Conservation (phyloP, 2,797 vertebrate genomes). For the Takifugu ocellatus region DNA sequence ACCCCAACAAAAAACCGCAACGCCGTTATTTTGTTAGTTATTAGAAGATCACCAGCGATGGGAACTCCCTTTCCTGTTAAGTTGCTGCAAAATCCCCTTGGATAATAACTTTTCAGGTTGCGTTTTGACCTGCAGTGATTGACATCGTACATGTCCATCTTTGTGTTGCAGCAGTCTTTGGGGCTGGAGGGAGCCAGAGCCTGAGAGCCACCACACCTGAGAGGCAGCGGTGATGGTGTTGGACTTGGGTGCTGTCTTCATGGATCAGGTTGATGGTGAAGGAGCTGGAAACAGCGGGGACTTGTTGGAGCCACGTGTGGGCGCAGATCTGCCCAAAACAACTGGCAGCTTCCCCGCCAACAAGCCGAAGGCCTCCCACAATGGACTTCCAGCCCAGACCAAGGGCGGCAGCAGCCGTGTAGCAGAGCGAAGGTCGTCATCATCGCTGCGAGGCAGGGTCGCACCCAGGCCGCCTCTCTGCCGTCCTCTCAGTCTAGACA, state of each 20-base stretch:
- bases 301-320: conserved; percentile 39
- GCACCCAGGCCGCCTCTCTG: conserved; percentile 39
- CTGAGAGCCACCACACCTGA: conserved; percentile 1
- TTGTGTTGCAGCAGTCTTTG: conserved; percentile 1
- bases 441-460: background rate
- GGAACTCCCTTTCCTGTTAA: no score
- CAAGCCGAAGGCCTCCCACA: conserved; percentile 55
- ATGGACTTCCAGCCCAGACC: conserved; percentile 57
- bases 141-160: background rate
- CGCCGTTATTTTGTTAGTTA: no score
- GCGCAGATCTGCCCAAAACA: conserved; percentile 32
- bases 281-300: conserved; percentile 35
- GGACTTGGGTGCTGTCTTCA: conserved; percentile 78
- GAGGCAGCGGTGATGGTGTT: conserved; percentile 82
- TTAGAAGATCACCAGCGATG: no score
- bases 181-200: conserved; percentile 32
- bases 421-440: conserved; percentile 34
- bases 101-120: no score
- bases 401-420: conserved; percentile 25
- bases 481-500: conserved; percentile 66
- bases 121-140: background rate
- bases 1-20: no score
- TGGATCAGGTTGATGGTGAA: conserved; percentile 71
- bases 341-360: conserved; percentile 17
- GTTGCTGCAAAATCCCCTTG: no score